A percentile compares a stretch with the other conserved stretches of the same genome.
Evolutionary conservation across 2,797 vertebrate genomes (phyloP).

Genomic region (Amniataba percoides): DNA sequence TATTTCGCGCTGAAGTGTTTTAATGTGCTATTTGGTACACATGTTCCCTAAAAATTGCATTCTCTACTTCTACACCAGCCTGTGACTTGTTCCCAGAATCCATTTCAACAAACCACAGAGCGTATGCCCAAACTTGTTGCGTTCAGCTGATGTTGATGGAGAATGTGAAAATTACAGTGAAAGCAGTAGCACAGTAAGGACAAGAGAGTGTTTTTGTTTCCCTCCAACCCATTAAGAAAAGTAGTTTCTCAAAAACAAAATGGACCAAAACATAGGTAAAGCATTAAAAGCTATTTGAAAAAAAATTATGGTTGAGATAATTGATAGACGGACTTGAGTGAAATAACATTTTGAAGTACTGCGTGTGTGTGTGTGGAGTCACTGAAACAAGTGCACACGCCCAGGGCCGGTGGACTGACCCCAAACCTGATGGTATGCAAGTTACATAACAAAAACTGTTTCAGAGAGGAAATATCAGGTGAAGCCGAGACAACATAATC

Average conservation of each 20-base stretch:
- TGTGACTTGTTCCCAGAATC: constrained; percentile 34
- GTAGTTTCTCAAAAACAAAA: constrained; percentile 20
- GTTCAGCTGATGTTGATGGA: constrained; percentile 7
- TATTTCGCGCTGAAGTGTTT: constrained; percentile 27
- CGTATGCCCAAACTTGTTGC: constrained; percentile 41
- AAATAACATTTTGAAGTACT: constrained; percentile 33
- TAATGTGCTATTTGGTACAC: constrained; percentile 23
- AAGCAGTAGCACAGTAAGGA: constrained; percentile 15
- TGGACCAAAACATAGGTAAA: constrained; percentile 5
- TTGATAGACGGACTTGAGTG: constrained; percentile 8
- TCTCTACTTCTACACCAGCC: constrained; percentile 14
- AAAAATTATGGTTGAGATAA: not conserved
- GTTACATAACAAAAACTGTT: constrained; percentile 57
- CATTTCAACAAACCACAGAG: constrained; percentile 20
- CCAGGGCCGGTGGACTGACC: constrained; percentile 51
- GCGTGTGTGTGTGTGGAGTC: constrained; percentile 32
- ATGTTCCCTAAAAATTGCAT: not conserved
- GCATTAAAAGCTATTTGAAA: not conserved
- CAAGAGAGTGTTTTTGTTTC: not conserved
- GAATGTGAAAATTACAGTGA: constrained; percentile 14
- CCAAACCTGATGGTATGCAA: constrained; percentile 52
- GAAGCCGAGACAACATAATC: constrained; percentile 58
- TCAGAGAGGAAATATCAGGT: constrained; percentile 67
- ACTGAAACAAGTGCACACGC: constrained; percentile 46
- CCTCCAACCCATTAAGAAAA: constrained; percentile 30